phyloP scores from a whole-genome alignment of 2,797 vertebrate genomes.

The Danio aesculapii region DNA sequence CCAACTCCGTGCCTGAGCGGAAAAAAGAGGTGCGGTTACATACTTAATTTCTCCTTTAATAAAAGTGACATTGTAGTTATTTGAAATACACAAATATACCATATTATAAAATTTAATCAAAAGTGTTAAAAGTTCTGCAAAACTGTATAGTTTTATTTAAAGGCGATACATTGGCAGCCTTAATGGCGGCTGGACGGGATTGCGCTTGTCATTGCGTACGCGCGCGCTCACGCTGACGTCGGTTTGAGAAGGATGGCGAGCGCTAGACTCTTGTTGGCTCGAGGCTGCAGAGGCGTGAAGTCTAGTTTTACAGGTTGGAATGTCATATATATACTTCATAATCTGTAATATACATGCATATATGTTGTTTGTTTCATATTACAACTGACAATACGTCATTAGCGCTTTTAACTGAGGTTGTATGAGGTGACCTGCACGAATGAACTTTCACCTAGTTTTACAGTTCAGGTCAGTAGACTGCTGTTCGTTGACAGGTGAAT shows the following conservation, averaged over 20 bases:
- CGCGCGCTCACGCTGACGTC: constrained; percentile 3
- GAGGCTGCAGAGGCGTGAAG: constrained; percentile 3
- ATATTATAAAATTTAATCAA: background rate
- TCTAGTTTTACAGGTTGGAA: constrained; percentile 4
- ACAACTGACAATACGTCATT: background rate
- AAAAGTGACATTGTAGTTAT: background rate
- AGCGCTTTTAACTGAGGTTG: background rate
- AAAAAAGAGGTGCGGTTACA: background rate
- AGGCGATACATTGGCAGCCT: background rate
- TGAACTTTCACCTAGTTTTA: constrained; percentile 32
- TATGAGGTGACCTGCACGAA: background rate
- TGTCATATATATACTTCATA: background rate
- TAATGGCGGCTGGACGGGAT: background rate
- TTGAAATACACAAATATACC: background rate
- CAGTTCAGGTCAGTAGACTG: background rate
- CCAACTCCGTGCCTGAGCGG: constrained; percentile 4
- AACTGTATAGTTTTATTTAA: background rate
- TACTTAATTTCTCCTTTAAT: background rate
- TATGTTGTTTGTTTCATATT: background rate
- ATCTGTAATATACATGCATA: too few species aligned
- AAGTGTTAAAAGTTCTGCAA: background rate
- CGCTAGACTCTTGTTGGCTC: background rate
- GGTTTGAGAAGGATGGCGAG: constrained; percentile 19
- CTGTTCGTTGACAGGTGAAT: background rate
- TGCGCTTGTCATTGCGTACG: background rate